A percentile compares a stretch with the other conserved stretches of the same genome.
phyloP scores from a whole-genome alignment of 2,888 invertebrate species.

The Saturnia japonica region DNA sequence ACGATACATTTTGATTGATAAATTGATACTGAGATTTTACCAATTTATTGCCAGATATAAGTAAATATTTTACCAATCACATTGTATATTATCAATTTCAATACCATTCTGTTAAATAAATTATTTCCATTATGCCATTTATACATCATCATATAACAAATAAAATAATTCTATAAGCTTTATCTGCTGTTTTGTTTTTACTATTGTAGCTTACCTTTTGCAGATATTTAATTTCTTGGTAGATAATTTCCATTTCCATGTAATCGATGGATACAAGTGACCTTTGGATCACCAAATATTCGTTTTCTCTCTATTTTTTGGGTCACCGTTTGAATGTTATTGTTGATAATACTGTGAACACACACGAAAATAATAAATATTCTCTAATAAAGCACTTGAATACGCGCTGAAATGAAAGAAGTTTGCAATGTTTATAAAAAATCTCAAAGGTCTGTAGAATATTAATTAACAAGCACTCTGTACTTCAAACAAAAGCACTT shows the following conservation, averaged over 20 bases:
- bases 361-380: not conserved
- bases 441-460: constrained; percentile 20
- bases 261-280: no score
- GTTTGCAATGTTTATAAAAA: not conserved
- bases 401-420: not conserved
- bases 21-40: not conserved
- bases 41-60: no score
- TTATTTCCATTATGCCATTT: not conserved
- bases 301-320: no score
- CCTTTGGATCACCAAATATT: no score
- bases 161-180: no score
- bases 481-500: constrained; percentile 8
- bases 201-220: not conserved
- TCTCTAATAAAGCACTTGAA: not conserved
- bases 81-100: not conserved
- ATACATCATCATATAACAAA: not conserved
- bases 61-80: not conserved
- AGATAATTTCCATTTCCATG: not conserved
- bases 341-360: not conserved
- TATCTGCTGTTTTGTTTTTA: no score
- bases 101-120: not conserved
- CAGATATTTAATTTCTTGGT: not conserved
- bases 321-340: no score
- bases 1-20: not conserved
- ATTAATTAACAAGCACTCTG: constrained; percentile 43